Conservation (phyloP, 2,113 vertebrate species). For the Trematomus loennbergii region DNA sequence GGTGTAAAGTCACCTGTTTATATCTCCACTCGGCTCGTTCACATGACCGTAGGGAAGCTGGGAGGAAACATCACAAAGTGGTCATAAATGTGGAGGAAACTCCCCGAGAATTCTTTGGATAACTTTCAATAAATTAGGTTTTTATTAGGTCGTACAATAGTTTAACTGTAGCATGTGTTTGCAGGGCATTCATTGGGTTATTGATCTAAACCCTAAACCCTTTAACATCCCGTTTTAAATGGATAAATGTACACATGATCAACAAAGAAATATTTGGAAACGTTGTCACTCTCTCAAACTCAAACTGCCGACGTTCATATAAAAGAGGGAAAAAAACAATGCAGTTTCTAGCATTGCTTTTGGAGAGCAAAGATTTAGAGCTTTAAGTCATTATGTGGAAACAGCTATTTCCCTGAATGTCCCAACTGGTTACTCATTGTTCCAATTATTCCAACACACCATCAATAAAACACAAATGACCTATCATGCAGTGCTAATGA, state of each 20-base stretch:
- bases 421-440: no score
- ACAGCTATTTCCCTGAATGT: no score
- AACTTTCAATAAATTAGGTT: neutral
- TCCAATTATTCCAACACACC: no score
- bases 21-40: slow-evolving; percentile 5
- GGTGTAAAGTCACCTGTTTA: slow-evolving; percentile 4
- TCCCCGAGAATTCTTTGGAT: neutral
- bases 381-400: no score
- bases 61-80: neutral
- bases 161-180: neutral
- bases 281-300: no score
- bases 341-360: no score
- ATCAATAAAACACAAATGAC: neutral
- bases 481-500: neutral
- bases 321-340: no score
- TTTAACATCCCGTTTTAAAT: neutral
- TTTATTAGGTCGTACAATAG: neutral
- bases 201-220: neutral
- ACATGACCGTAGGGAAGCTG: neutral
- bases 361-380: no score
- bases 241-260: neutral
- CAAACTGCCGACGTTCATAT: no score
- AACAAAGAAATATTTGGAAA: neutral
- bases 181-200: neutral
- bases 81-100: slow-evolving; percentile 1